Evolutionary conservation across 2,888 invertebrate species (phyloP), one percentile per base, ranked within the genome.

Genomic region (Punctoribates punctum): DNA sequence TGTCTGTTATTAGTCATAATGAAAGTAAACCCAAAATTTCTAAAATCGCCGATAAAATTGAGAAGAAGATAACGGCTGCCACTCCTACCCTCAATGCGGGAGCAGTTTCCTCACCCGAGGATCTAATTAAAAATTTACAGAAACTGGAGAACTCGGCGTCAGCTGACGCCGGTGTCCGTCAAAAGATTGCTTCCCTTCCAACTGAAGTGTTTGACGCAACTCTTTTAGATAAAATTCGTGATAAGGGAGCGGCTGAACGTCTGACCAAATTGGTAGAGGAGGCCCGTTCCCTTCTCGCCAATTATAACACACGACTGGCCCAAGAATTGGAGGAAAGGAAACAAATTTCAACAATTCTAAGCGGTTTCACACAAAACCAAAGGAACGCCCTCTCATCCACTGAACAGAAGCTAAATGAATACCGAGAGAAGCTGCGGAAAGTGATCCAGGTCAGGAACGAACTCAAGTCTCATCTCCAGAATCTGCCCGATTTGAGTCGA

Each of bases 71-170:
- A 27, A 60, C 23, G 27, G 4, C 60, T 9, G 77, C 9, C 75
- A 78, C 11, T 15, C 75, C 15, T 73, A 42, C 27, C 3, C 2
- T 15, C 8, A 62, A 15, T 27, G 9, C 15, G 11, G 65, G 29
- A 9, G 29, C 48, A 38, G 51, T 46, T 29, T 54, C 81, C 34
- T 80, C 96, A 85, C 91, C 96, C 0, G 95, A 96, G 82, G 94
- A 95, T 82, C 87, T 97, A 42, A 90, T 96, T 78, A 93, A 92
- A 86, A 89, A 89, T 78, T 82, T 88, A 78, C 86, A 91, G 84
- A 93, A 93, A 81, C 86, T 97, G 81, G 97, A 97, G 84, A 94
- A 93, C 82, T 93, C 95, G 77, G 96, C 97, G 1, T 96, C 96
- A 0, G 93, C 94, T 81, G 97, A 97, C 87, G 96, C 95, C 79